Percentiles rank a stretch among this genome's conserved stretches.
These are phyloP conservation scores for Ceyx erithaca DNA, from an alignment of 2,797 vertebrate species.

Conservation along the genomic window DNA sequence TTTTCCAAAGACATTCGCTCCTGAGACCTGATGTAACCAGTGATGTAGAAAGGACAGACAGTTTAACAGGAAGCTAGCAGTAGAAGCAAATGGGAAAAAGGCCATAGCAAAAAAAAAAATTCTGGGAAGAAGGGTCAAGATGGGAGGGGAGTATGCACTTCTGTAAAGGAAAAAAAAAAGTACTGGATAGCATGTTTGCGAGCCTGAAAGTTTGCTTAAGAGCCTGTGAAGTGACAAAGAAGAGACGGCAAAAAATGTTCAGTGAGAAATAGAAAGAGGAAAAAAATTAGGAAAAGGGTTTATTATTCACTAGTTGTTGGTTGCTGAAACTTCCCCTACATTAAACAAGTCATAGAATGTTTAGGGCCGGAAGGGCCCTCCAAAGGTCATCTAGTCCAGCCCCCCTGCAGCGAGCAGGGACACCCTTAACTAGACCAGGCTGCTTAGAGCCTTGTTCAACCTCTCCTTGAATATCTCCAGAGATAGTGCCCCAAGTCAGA, in stretches of 20 bases:
- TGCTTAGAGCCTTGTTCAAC: too few species aligned
- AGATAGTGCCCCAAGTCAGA: not conserved
- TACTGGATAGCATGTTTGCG: not conserved
- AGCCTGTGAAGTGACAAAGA: not conserved
- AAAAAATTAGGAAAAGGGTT: not conserved
- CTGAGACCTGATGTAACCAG: not conserved
- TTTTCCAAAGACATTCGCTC: not conserved
- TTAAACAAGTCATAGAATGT: not conserved
- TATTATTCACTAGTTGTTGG: not conserved
- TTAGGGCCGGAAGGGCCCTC: not conserved
- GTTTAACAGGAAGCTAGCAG: not conserved
- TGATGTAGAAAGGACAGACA: not conserved
- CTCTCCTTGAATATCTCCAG: too few species aligned
- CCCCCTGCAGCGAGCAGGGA: not conserved
- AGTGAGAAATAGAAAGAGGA: not conserved
- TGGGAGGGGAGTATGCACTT: not conserved
- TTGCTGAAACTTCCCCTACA: not conserved
- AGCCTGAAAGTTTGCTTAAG: not conserved
- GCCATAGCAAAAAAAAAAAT: not conserved
- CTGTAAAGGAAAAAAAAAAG: not conserved
- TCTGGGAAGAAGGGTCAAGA: accelerated
- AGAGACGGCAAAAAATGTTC: not conserved
- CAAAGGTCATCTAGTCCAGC: not conserved
- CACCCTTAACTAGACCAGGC: not conserved
- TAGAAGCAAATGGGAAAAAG: not conserved